These are phyloP conservation scores for Eretmochelys imbricata DNA, from an alignment of 2,113 vertebrate species.

Conservation along the genomic window DNA sequence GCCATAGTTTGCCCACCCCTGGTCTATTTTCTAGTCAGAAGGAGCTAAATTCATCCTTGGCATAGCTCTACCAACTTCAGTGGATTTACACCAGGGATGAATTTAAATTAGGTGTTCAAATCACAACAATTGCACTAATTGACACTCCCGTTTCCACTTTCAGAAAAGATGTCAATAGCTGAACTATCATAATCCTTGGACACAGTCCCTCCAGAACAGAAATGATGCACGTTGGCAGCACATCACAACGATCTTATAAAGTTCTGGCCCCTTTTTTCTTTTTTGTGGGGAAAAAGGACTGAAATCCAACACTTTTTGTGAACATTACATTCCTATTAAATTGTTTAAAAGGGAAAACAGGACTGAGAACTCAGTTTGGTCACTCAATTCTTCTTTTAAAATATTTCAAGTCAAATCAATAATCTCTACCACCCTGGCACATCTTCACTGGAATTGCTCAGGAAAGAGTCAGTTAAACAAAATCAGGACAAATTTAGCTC, in stretches of 20 bases:
- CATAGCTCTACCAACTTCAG: neutral
- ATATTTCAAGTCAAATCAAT: conserved; percentile 1
- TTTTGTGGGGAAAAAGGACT: neutral
- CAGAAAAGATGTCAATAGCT: conserved; percentile 10
- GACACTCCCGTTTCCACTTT: conserved; percentile 16
- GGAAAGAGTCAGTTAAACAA: neutral
- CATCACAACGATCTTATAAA: neutral
- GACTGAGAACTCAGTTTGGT: conserved; percentile 15
- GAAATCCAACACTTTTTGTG: neutral
- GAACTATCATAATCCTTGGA: conserved; percentile 47
- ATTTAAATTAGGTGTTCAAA: neutral
- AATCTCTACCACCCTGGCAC: neutral
- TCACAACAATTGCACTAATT: neutral
- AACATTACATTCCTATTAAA: neutral
- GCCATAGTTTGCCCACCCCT: no score
- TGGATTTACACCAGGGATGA: neutral
- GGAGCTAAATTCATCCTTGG: neutral
- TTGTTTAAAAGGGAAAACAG: conserved; percentile 20
- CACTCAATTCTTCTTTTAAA: neutral
- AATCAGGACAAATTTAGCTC: neutral
- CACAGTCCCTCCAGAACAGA: conserved; percentile 28
- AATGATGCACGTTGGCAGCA: conserved; percentile 19
- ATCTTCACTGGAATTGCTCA: neutral
- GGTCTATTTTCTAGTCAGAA: neutral
- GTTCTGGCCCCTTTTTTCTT: neutral